Conservation (phyloP, 2,113 vertebrate species). For the Crotophaga sulcirostris region DNA sequence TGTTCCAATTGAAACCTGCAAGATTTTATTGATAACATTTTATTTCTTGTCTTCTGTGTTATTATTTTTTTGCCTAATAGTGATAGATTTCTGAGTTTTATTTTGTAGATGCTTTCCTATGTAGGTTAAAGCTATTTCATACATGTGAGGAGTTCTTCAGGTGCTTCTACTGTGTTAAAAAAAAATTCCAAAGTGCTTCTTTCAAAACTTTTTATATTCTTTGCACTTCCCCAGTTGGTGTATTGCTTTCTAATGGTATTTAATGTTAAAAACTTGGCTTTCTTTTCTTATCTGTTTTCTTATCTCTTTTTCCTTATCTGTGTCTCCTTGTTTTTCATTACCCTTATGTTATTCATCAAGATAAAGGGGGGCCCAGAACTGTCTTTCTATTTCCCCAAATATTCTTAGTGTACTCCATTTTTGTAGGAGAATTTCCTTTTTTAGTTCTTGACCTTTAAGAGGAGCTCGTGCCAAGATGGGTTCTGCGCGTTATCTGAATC, state of each 20-base stretch:
- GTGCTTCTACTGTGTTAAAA: background rate
- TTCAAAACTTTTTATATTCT: background rate
- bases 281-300: constrained; percentile 39
- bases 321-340: constrained; percentile 47
- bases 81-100: background rate
- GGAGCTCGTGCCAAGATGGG: constrained; percentile 18
- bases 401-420: constrained; percentile 5
- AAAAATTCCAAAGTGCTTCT: background rate
- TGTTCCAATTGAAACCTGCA: background rate
- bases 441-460: constrained; percentile 59
- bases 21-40: background rate
- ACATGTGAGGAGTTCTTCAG: background rate
- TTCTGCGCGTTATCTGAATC: constrained; percentile 48
- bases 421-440: constrained; percentile 57
- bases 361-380: constrained; percentile 4
- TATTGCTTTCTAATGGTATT: constrained; percentile 18
- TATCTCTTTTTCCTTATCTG: constrained; percentile 43
- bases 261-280: background rate
- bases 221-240: background rate
- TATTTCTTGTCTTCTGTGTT: background rate
- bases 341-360: constrained; percentile 41
- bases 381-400: constrained; percentile 39
- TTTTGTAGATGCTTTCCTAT: background rate
- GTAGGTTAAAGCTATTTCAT: background rate
- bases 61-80: background rate